A percentile compares a stretch with the other conserved stretches of the same genome.
phyloP scores from a whole-genome alignment of 2,888 invertebrate species.

The Laspeyria flexula region DNA sequence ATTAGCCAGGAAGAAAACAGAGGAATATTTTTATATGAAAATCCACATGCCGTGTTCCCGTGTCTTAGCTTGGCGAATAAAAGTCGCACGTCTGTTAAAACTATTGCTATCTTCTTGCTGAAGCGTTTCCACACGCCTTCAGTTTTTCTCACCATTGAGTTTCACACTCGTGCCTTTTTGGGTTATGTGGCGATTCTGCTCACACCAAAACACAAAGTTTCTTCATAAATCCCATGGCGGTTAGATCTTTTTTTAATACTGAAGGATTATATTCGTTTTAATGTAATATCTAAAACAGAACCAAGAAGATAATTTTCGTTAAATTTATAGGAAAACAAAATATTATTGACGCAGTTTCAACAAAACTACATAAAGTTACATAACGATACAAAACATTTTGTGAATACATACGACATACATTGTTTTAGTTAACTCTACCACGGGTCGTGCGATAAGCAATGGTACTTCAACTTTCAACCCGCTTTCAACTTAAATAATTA shows the following conservation, averaged over 20 bases:
- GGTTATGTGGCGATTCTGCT: constrained; percentile 19
- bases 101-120: constrained; percentile 34
- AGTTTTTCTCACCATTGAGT: constrained; percentile 42
- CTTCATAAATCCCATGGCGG: not conserved
- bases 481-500: constrained; percentile 1
- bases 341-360: no score
- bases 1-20: no score
- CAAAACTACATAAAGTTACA: no score
- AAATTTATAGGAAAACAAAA: no score
- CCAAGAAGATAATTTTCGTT: no score
- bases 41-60: no score
- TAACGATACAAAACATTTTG: no score
- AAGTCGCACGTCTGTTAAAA: constrained; percentile 19
- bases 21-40: no score
- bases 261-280: not conserved
- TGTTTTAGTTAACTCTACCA: constrained; percentile 10
- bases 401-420: constrained; percentile 9
- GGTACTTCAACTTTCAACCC: not conserved
- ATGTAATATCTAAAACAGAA: no score
- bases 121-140: constrained; percentile 30
- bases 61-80: no score
- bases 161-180: constrained; percentile 40
- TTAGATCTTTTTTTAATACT: no score
- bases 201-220: constrained; percentile 4
- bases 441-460: constrained; percentile 4